Conservation (phyloP, 2,113 vertebrate genomes). For the Helogale parvula region DNA sequence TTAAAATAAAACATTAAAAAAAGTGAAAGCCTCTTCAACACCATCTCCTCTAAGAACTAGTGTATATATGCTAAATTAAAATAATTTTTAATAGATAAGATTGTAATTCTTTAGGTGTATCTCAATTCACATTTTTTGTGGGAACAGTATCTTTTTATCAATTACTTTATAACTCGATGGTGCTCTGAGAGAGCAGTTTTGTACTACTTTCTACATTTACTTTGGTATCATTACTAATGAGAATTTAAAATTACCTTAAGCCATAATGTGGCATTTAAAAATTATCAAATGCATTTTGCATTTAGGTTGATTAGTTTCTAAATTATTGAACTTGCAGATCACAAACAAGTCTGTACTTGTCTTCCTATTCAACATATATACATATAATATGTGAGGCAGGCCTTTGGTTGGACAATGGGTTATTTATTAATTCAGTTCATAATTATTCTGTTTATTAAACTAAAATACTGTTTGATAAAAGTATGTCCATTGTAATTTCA, state of each 20-base stretch:
- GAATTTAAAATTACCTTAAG: constrained; percentile 45
- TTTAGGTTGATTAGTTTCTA: constrained; percentile 77
- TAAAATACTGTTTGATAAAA: constrained; percentile 74
- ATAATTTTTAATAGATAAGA: neutral
- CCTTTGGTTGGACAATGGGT: constrained; percentile 74
- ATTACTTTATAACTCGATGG: neutral
- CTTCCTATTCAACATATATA: constrained; percentile 77
- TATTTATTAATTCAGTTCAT: constrained; percentile 77
- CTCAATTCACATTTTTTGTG: constrained; percentile 34
- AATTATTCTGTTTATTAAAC: constrained; percentile 80
- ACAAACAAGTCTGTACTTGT: constrained; percentile 85
- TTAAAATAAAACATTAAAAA: constrained; percentile 52
- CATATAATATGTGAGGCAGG: constrained; percentile 82
- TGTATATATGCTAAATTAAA: constrained; percentile 25
- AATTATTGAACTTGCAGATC: constrained; percentile 78
- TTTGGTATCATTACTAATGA: constrained; percentile 25
- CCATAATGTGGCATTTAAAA: constrained; percentile 49
- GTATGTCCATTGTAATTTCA: constrained; percentile 56
- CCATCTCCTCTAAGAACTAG: neutral
- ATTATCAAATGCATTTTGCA: constrained; percentile 62
- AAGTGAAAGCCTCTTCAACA: neutral
- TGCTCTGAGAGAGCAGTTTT: constrained; percentile 34
- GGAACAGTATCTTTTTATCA: neutral
- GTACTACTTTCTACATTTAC: neutral
- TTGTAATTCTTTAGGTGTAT: neutral